Base-by-base conservation (phyloP, 2,888 invertebrate species). In the Phoenoteleia sp. region DNA sequence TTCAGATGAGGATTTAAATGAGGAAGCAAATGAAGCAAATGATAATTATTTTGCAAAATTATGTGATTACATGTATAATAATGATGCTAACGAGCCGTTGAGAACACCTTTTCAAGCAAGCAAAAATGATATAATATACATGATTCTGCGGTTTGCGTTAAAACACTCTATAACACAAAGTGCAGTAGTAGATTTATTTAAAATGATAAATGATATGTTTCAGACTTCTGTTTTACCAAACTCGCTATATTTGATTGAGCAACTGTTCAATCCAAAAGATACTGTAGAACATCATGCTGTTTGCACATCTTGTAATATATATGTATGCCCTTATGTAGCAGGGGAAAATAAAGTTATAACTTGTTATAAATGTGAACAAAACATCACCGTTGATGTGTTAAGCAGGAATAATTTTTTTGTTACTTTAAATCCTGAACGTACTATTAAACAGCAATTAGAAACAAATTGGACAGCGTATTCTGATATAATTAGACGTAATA, bases 171-270 rank as follows among this genome's bases (percentile, higher is more conserved):
- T 71, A 9, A 60, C 67, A 3, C 67, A 77, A 71, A 62, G 23
- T 13, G 83, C 69, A 29, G 33, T 76, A 25, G 60, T 81, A 4
- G 79, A 86, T 81, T 62, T 86, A 33, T 71, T 79, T 17, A 66
- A 67, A 54, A 42, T 86, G 67, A 19, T 86, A 0, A 86, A 83
- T 54, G 45, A 33, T 33, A 81, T 84, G 19, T 76, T 86, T 49
- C 15, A 75, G 42, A 13, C 13, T 0, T 17, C 52, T 1, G 58
- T 84, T 1, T 52, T 74, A 9, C 86, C 77, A 9, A 69, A 79
- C 17, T 45, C 64, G 3, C 77, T 81, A 23, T 66, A 77, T 29
- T 6, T 52, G 11, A 60, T 86, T 6, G 84, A 84, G n/a, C 36
- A 84, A 77, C 36, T 86, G 11, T 86, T 60, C 27, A 76, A 84